Percentiles rank a stretch among this genome's conserved stretches.
Evolutionary conservation across 2,113 vertebrate genomes (phyloP).

Genomic region (Macheiramphus alcinus): DNA sequence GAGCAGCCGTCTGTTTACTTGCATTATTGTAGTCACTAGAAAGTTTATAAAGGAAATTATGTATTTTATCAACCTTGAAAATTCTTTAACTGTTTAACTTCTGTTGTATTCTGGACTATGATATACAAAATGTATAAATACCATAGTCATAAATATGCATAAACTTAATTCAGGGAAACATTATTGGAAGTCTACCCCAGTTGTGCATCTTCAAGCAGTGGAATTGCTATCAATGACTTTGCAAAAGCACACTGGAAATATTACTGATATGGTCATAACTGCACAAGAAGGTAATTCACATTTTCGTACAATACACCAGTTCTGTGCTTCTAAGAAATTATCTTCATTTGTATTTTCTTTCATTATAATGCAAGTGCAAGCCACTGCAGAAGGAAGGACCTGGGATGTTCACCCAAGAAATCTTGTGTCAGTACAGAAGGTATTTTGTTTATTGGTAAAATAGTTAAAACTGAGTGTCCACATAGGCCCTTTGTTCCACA

Average conservation of each 20-base stretch:
- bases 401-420: background rate
- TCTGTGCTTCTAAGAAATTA: background rate
- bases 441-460: background rate
- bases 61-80: background rate
- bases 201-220: background rate
- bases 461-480: background rate
- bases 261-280: background rate
- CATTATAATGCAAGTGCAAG: background rate
- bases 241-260: background rate
- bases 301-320: background rate
- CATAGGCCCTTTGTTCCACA: background rate
- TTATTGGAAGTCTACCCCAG: background rate
- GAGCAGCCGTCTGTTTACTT: background rate
- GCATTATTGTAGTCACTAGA: background rate
- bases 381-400: background rate
- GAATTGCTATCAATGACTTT: background rate
- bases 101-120: background rate
- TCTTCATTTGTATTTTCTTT: background rate
- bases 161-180: background rate
- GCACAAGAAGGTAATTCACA: background rate
- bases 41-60: background rate
- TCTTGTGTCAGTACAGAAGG: background rate
- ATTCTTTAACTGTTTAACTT: background rate
- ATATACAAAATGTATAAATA: background rate
- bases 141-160: background rate